These are phyloP conservation scores for Epistrophella euchroma DNA, from an alignment of 2,888 invertebrate genomes.

Conservation along the genomic window DNA sequence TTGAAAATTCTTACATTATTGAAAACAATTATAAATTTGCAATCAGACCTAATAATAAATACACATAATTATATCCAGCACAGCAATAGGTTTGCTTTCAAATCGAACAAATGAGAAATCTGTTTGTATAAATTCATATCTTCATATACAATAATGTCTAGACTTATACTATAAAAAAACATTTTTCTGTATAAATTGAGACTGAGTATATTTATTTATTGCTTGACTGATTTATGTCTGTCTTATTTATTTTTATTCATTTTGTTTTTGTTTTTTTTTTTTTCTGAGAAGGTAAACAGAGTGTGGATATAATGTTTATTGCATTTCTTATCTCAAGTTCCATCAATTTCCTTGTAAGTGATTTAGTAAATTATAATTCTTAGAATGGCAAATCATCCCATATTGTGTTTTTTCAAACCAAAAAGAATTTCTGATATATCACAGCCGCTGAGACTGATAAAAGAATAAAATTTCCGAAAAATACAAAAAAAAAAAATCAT, in stretches of 20 bases:
- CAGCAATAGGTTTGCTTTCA: too few species aligned
- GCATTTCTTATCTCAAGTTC: neutral
- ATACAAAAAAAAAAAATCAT: neutral
- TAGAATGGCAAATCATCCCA: neutral
- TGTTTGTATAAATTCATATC: too few species aligned
- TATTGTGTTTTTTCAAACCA: neutral
- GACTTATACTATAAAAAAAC: too few species aligned
- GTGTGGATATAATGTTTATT: neutral
- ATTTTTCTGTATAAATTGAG: neutral
- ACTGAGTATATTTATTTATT: neutral
- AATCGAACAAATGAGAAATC: too few species aligned
- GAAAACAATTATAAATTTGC: neutral
- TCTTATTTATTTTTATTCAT: neutral
- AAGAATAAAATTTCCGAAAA: neutral
- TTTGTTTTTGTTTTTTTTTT: neutral
- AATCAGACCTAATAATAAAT: too few species aligned
- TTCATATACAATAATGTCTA: too few species aligned
- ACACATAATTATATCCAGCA: too few species aligned
- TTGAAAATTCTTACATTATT: too few species aligned
- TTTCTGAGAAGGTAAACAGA: too few species aligned
- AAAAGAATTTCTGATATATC: neutral
- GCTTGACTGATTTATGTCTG: neutral
- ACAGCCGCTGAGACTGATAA: neutral
- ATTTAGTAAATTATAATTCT: neutral
- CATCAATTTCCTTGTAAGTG: neutral